Evolutionary conservation across 2,113 vertebrate genomes (phyloP).

Genomic region (Hemiscyllium ocellatum): DNA sequence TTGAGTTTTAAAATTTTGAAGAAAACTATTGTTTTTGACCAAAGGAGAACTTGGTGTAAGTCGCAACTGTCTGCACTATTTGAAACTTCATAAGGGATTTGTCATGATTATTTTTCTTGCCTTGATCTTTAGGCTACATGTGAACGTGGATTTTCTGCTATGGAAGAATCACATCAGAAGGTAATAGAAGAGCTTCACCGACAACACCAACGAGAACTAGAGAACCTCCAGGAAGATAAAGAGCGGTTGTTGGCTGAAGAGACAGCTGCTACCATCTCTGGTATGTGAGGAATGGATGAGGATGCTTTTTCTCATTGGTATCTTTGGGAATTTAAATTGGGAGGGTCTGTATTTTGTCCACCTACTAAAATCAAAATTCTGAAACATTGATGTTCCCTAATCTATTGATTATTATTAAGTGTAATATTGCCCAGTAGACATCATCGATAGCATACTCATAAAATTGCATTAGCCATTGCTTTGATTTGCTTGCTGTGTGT

Average conservation of each 20-base stretch:
- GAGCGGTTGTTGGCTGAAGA: conserved; percentile 65
- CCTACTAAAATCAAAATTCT: background rate
- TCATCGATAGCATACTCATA: no score
- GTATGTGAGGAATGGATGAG: conserved; percentile 43
- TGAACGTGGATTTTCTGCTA: conserved; percentile 65
- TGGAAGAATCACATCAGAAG: conserved; percentile 73
- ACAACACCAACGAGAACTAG: conserved; percentile 69
- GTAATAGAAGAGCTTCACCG: conserved; percentile 67
- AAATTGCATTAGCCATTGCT: no score
- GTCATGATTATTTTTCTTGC: background rate
- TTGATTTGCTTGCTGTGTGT: background rate
- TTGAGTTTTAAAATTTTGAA: background rate
- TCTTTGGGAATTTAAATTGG: background rate
- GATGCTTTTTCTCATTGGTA: background rate
- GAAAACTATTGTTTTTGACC: background rate
- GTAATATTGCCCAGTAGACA: background rate
- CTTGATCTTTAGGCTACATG: conserved; percentile 58
- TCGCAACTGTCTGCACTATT: background rate
- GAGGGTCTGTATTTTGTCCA: background rate
- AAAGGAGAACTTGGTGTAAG: background rate
- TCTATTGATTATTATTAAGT: background rate
- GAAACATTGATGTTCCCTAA: background rate
- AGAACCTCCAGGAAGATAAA: conserved; percentile 67
- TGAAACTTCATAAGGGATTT: background rate
- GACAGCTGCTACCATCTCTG: conserved; percentile 66